phyloP scores from a whole-genome alignment of 2,888 invertebrate species.

The Rotaria macrura region DNA sequence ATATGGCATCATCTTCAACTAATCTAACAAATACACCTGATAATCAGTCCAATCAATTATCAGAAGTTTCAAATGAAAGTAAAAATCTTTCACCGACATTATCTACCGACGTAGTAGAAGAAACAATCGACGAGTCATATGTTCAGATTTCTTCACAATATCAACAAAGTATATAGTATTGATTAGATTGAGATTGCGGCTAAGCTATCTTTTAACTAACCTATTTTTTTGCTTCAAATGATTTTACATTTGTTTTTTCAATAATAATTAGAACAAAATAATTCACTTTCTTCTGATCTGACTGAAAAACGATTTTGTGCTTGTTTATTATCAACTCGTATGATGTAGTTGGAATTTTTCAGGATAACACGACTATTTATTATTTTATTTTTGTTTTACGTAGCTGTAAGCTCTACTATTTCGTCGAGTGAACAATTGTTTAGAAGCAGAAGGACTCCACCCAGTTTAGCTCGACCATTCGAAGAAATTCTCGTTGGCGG shows the following conservation, averaged over 20 bases:
- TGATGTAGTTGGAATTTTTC: not conserved
- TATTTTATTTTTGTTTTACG: not conserved
- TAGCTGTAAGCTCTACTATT: not conserved
- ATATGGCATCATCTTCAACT: not conserved
- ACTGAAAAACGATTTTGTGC: not conserved
- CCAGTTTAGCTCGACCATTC: not conserved
- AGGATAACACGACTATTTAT: not conserved
- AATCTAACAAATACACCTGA: not conserved
- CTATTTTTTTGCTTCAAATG: not conserved
- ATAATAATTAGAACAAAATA: not conserved
- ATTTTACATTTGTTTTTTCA: not conserved
- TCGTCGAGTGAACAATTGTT: accelerated
- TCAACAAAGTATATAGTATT: not conserved
- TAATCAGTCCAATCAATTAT: not conserved
- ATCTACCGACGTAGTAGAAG: not conserved
- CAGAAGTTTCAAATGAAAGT: not conserved
- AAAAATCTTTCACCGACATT: not conserved
- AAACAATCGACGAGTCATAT: not conserved
- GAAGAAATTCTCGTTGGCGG: not conserved
- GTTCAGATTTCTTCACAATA: too few relatives aligned
- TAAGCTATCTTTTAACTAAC: not conserved
- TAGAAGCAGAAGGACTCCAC: too few relatives aligned
- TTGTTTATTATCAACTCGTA: not conserved
- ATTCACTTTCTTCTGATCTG: not conserved
- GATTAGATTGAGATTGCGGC: not conserved